These are phyloP conservation scores for Carposina sasakii DNA, from an alignment of 1,140 invertebrate genomes.

Conservation along the genomic window DNA sequence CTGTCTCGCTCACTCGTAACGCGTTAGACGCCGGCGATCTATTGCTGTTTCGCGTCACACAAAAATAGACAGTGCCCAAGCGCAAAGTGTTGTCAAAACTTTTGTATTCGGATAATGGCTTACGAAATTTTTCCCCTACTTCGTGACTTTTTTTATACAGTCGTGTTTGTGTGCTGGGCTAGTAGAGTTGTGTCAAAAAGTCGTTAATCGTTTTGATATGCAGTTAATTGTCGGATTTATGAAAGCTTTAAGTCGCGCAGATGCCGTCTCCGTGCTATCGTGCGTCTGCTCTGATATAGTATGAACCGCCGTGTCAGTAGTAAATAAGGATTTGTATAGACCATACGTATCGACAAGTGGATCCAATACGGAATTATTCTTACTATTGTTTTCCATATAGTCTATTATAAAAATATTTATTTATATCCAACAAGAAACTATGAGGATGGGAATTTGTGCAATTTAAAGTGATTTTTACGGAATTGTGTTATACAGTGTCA, in stretches of 20 bases:
- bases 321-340: conserved; percentile 72
- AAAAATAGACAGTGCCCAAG: conserved; percentile 72
- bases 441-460: conserved; percentile 39
- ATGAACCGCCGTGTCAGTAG: conserved; percentile 68
- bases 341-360: conserved; percentile 64
- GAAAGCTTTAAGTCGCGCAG: conserved; percentile 44
- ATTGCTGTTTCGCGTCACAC: conserved; percentile 57
- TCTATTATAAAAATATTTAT: conserved; percentile 32
- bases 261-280: conserved; percentile 57
- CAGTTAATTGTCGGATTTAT: conserved; percentile 50
- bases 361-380: conserved; percentile 37
- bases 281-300: conserved; percentile 53
- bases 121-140: conserved; percentile 70
- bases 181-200: conserved; percentile 65
- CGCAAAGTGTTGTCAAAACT: conserved; percentile 70
- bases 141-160: conserved; percentile 68
- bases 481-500: no score
- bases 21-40: conserved; percentile 39
- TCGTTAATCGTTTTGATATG: conserved; percentile 45
- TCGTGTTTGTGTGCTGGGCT: conserved; percentile 59
- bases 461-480: conserved; percentile 45
- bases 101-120: conserved; percentile 67
- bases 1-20: conserved; percentile 46
- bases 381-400: no score
- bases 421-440: conserved; percentile 53